These are phyloP conservation scores for Thalassoma bifasciatum DNA, from an alignment of 2,113 vertebrate species.

Conservation along the genomic window DNA sequence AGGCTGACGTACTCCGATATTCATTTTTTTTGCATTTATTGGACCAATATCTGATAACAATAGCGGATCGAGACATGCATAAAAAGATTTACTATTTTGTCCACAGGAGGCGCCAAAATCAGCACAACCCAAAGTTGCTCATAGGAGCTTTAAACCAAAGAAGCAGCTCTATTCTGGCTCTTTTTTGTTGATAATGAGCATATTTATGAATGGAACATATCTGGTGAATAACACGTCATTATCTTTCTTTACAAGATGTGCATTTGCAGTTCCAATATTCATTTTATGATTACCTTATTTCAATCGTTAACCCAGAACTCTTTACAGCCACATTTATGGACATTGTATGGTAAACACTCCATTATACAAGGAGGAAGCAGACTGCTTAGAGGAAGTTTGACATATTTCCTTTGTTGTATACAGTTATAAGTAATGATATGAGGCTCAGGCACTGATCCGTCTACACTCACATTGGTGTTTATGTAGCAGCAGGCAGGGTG, in stretches of 20 bases:
- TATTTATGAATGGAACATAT: neutral
- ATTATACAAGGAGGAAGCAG: constrained; percentile 41
- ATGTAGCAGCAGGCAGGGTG: constrained; percentile 1
- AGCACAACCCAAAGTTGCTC: no score
- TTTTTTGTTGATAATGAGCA: no score
- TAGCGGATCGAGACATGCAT: no score
- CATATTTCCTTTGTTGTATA: constrained; percentile 48
- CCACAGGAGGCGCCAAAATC: no score
- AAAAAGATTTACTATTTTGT: no score
- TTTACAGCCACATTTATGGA: neutral
- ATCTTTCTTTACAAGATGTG: neutral
- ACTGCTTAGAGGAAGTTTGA: constrained; percentile 45
- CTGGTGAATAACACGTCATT: no score
- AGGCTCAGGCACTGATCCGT: constrained; percentile 13
- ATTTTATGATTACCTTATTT: neutral
- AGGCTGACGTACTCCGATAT: no score
- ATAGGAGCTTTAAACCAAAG: no score
- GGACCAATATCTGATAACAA: no score
- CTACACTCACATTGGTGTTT: constrained; percentile 44
- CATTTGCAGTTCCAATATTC: neutral
- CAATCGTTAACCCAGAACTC: neutral
- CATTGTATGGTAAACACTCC: neutral
- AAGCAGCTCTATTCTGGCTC: no score
- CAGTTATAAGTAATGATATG: constrained; percentile 35
- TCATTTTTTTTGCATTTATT: no score